phyloP scores from a whole-genome alignment of 2,888 invertebrate species.

The Nephrotoma flavescens region DNA sequence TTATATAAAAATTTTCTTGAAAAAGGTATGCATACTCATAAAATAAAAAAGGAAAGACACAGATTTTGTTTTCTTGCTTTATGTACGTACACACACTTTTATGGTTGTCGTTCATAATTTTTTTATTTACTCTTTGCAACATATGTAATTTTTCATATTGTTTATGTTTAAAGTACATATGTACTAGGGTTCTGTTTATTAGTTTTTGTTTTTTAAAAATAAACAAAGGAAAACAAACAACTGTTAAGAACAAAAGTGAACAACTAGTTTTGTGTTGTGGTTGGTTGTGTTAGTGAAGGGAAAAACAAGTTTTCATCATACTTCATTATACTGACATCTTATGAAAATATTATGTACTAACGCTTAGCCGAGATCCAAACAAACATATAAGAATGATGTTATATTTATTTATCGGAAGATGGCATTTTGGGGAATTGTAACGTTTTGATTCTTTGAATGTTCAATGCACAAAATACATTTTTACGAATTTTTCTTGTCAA shows the following conservation, averaged over 20 bases:
- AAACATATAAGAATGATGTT: neutral
- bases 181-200: neutral
- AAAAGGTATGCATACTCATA: slow-evolving; percentile 16
- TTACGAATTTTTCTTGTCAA: too few relatives aligned
- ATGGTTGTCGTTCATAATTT: neutral
- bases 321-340: neutral
- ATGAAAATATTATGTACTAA: neutral
- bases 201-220: too few relatives aligned
- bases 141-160: neutral
- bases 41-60: slow-evolving; percentile 22
- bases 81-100: neutral
- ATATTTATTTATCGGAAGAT: neutral
- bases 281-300: neutral
- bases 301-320: neutral
- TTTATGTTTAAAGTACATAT: neutral
- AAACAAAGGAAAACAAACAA: neutral
- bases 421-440: neutral
- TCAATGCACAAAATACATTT: too few relatives aligned
- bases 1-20: slow-evolving; percentile 20
- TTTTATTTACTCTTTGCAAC: neutral
- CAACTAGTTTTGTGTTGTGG: neutral
- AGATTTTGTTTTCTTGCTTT: slow-evolving; percentile 39
- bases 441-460: neutral
- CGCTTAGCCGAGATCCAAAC: neutral
- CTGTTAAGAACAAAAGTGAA: too few relatives aligned